Evolutionary conservation across 2,888 invertebrate species (phyloP).

Genomic region (Ophion ventricosus): DNA sequence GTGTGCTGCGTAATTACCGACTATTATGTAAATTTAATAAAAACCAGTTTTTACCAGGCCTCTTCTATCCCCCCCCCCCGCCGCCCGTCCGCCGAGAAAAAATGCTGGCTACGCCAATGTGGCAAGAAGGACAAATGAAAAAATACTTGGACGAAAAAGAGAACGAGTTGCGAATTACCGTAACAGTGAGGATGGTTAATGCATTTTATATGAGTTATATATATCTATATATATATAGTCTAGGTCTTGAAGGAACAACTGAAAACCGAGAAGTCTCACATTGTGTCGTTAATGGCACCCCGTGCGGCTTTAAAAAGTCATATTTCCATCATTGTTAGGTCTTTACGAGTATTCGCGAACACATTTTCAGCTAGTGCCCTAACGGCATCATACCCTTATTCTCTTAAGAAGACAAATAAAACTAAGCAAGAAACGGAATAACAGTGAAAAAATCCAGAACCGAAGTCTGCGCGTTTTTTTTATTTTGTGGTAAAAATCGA

Average conservation of each 20-base stretch:
- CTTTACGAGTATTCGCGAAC: constrained; percentile 73
- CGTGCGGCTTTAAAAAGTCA: constrained; percentile 80
- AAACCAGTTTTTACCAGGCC: no score
- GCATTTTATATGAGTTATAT: constrained; percentile 36
- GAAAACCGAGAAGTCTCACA: constrained; percentile 63
- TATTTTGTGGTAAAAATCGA: not conserved
- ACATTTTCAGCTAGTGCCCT: constrained; percentile 61
- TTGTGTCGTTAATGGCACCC: constrained; percentile 77
- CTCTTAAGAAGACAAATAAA: constrained; percentile 63
- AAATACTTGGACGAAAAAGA: constrained; percentile 37
- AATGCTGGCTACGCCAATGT: no score
- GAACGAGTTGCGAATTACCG: constrained; percentile 55
- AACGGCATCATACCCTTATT: constrained; percentile 66
- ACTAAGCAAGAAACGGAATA: constrained; percentile 20
- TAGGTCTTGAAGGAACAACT: constrained; percentile 33
- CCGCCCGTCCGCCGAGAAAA: no score
- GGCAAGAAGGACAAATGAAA: constrained; percentile 13
- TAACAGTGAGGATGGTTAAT: constrained; percentile 26
- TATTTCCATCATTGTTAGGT: constrained; percentile 81
- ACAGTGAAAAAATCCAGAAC: constrained; percentile 35
- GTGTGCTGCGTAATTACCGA: no score
- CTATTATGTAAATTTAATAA: no score
- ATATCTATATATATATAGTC: constrained; percentile 12
- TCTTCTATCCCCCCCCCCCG: no score
- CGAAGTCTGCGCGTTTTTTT: constrained; percentile 24